A percentile compares a stretch with the other conserved stretches of the same genome.
Conservation (phyloP, 2,113 vertebrate genomes). For the Nesospiza acunhae region DNA sequence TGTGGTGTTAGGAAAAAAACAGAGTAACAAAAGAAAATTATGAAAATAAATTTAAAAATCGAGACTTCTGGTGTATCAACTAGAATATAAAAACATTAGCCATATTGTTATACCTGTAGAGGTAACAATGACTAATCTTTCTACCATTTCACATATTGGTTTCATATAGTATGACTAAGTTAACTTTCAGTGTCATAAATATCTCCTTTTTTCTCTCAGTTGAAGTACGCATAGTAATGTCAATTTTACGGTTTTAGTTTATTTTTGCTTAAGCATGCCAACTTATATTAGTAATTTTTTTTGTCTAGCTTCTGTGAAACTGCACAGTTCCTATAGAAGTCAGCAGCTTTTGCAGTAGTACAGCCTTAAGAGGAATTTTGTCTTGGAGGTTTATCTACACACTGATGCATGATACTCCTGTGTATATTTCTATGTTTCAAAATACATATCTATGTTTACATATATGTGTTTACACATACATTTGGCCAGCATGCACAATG, state of each 20-base stretch:
- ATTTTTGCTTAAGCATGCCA: neutral
- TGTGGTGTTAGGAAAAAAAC: neutral
- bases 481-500: neutral
- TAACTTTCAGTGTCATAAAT: neutral
- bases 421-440: neutral
- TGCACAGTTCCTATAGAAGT: neutral
- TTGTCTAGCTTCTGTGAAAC: neutral
- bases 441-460: neutral
- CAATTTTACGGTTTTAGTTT: neutral
- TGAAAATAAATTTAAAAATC: neutral
- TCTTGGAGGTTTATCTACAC: neutral
- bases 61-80: neutral
- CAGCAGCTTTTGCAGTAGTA: neutral
- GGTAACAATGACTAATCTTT: neutral
- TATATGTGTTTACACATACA: no score
- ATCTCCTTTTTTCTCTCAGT: neutral
- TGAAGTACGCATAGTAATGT: neutral
- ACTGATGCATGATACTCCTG: neutral
- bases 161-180: neutral
- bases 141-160: neutral
- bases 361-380: neutral
- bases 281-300: neutral
- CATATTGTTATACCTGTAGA: neutral
- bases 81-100: neutral
- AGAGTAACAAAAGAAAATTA: neutral